Percentiles rank a stretch among this genome's conserved stretches.
These are phyloP conservation scores for Brotogeris chrysoptera DNA, from an alignment of 2,797 vertebrate genomes.

Conservation along the genomic window DNA sequence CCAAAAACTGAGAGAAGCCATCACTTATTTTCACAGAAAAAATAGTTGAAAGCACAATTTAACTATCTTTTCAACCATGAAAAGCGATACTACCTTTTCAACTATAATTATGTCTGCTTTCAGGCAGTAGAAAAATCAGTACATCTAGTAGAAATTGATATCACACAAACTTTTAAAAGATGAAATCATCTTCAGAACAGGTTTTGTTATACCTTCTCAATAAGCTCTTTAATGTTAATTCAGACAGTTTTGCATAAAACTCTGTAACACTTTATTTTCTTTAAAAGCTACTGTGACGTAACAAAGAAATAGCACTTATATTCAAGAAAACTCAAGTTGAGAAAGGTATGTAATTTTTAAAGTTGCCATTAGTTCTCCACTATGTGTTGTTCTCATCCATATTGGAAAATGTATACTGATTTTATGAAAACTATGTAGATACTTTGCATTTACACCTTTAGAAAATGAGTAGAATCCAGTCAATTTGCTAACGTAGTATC, in stretches of 20 bases:
- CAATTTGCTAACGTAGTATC: neutral
- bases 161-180: neutral
- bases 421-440: neutral
- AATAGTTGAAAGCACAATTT: neutral
- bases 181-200: neutral
- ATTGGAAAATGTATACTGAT: neutral
- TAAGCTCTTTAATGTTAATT: neutral
- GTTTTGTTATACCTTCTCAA: neutral
- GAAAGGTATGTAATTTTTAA: constrained; percentile 42
- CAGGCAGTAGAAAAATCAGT: neutral
- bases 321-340: constrained; percentile 53
- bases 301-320: constrained; percentile 28
- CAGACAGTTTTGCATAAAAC: neutral
- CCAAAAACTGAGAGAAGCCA: neutral
- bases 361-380: neutral
- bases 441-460: neutral
- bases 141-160: neutral
- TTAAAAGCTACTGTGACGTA: constrained; percentile 46
- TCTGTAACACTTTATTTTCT: constrained; percentile 36
- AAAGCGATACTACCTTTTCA: neutral
- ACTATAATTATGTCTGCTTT: neutral
- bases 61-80: neutral
- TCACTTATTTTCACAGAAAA: neutral
- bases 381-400: rapidly evolving
- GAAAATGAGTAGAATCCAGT: neutral